Conservation (phyloP, 2,888 invertebrate genomes). For the Patella depressa region DNA sequence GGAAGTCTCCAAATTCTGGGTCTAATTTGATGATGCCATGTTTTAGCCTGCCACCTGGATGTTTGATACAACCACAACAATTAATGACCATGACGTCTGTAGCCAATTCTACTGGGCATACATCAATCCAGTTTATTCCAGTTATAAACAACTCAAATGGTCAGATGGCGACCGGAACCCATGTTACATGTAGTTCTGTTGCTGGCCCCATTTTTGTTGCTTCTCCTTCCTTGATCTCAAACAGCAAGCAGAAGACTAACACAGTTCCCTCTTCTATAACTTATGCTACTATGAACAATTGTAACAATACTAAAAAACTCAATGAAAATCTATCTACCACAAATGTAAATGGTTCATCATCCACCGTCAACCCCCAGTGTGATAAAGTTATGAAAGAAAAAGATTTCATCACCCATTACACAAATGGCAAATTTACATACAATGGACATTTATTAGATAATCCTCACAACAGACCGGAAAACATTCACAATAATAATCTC, state of each 20-base stretch:
- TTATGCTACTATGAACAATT: neutral
- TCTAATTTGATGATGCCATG: neutral
- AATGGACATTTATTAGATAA: slow-evolving; percentile 48
- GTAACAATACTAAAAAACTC: neutral
- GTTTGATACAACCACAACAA: neutral
- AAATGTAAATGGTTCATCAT: neutral
- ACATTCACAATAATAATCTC: neutral
- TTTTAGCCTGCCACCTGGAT: slow-evolving; percentile 7
- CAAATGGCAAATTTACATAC: slow-evolving; percentile 56
- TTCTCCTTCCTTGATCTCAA: neutral
- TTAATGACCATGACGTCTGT: neutral
- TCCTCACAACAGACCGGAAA: slow-evolving; percentile 27
- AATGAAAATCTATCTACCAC: neutral
- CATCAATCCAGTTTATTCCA: slow-evolving; percentile 5
- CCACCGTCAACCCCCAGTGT: slow-evolving; percentile 23
- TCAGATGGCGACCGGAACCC: neutral
- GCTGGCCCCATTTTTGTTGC: neutral
- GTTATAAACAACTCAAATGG: neutral
- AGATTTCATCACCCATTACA: slow-evolving; percentile 59
- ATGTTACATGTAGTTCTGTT: neutral
- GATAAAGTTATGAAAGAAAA: slow-evolving; percentile 42
- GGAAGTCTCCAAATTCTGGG: neutral
- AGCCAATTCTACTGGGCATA: neutral
- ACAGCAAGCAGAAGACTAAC: neutral
- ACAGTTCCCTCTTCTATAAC: neutral